Base-by-base conservation (phyloP, 2,113 vertebrate species). In the Anthoscopus minutus region DNA sequence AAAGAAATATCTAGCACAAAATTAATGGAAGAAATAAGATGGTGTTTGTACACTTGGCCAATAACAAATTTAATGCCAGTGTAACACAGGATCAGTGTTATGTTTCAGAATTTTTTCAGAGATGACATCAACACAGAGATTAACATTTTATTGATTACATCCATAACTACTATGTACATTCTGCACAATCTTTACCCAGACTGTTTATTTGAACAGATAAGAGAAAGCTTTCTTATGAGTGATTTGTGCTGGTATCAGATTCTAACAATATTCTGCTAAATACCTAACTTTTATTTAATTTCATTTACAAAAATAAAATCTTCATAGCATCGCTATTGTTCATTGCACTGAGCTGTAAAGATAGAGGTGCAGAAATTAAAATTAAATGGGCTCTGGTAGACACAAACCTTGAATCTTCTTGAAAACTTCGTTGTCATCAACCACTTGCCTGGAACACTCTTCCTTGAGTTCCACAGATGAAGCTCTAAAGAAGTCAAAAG, bases 361-460 rank as follows among this genome's bases (percentile, higher is more conserved):
- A 87, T 1, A 92, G 37, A 45, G 21, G 64, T 8, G 91, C 2
- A 40, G 56, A 93, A 86, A 92, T 54, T 31, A 56, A 84, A 94
- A 83, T 38, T 60, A 50, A 66, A 48, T 54, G 7, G 14, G n/a
- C 86, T 67, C 33, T 67, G n/a, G 19, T 54, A 71, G 48, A 87
- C 10, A 91, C 96, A 81, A 95, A 98, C 98, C 97, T 97, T 98
- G 98, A 90, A 98, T 74, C 42, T 92, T 94, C 83, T 67, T 92
- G 40, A 98, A 82, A 91, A 98, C 57, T 76, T 71, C 18, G 2
- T 21, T 94, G 8, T 96, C 94, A 38, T 93, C 92, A 10, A 40
- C 51, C 47, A 96, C 92, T 81, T 96, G 95, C 35, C 60, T 74
- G 33, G 58, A 80, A 65, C 48, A 42, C 31, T 86, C 92, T 77